Evolutionary conservation across 2,888 invertebrate species (phyloP).

Genomic region (Caenorhabditis parvicauda): DNA sequence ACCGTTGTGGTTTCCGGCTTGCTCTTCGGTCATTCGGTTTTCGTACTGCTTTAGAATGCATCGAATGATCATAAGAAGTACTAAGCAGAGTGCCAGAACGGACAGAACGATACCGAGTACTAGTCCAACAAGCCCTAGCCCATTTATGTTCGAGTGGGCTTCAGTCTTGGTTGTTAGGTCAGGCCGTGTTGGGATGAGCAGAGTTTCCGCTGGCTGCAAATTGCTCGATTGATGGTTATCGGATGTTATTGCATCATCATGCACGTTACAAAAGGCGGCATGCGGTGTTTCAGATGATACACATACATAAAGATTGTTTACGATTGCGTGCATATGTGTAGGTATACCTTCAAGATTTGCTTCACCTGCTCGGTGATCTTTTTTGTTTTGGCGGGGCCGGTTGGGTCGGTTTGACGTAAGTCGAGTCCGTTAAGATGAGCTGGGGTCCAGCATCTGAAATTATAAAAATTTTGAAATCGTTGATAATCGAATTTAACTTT

Average conservation of each 20-base stretch:
- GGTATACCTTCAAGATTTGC: slow-evolving; percentile 18
- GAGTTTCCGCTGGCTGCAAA: slow-evolving; percentile 11
- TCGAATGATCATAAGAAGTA: slow-evolving; percentile 35
- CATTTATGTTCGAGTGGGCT: slow-evolving; percentile 17
- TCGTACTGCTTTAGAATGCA: slow-evolving; percentile 33
- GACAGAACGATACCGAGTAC: slow-evolving; percentile 35
- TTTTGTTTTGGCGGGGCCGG: neutral
- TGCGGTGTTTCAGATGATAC: too few relatives aligned
- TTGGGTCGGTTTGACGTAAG: slow-evolving; percentile 35
- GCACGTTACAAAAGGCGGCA: too few relatives aligned
- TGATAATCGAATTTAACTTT: too few relatives aligned
- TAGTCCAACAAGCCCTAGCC: slow-evolving; percentile 12
- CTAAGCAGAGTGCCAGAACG: slow-evolving; percentile 28
- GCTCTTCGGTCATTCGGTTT: slow-evolving; percentile 18
- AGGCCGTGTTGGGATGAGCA: slow-evolving; percentile 4
- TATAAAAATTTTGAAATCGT: too few relatives aligned
- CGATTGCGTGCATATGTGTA: too few relatives aligned
- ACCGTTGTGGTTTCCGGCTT: slow-evolving; percentile 16
- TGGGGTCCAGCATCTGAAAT: slow-evolving; percentile 43
- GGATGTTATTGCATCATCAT: too few relatives aligned
- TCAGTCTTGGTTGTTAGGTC: slow-evolving; percentile 1
- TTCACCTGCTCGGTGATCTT: slow-evolving; percentile 27
- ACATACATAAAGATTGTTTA: too few relatives aligned
- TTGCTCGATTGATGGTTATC: neutral
- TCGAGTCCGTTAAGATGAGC: slow-evolving; percentile 32